These are phyloP conservation scores for Stenchaetothrips biformis DNA, from an alignment of 2,888 invertebrate genomes.

Conservation along the genomic window DNA sequence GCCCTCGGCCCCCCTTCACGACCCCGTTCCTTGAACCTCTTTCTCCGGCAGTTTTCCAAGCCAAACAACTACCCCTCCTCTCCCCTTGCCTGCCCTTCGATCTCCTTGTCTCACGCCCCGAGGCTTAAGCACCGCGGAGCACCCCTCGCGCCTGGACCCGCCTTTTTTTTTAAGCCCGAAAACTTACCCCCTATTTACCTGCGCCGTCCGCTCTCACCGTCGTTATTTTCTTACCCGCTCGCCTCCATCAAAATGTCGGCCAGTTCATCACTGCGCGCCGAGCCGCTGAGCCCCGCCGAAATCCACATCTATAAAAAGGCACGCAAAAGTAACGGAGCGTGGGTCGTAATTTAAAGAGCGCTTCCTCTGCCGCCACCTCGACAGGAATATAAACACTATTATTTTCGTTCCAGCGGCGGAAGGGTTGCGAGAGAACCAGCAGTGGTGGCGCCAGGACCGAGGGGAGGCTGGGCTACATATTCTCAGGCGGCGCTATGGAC, in stretches of 20 bases:
- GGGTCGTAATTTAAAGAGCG: slow-evolving; percentile 5
- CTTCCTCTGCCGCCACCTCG: slow-evolving; percentile 1
- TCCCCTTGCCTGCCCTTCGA: too few relatives aligned
- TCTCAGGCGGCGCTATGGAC: not conserved
- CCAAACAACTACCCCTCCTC: too few relatives aligned
- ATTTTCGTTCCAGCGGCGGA: slow-evolving; percentile 10
- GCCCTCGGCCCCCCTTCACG: too few relatives aligned
- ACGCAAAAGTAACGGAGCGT: not conserved
- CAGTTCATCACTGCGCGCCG: not conserved
- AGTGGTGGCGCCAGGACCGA: not conserved
- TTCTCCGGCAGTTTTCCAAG: too few relatives aligned
- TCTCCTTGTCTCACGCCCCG: too few relatives aligned
- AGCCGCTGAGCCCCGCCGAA: too few relatives aligned
- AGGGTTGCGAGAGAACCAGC: slow-evolving; percentile 3
- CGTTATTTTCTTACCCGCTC: not conserved
- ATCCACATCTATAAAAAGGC: too few relatives aligned
- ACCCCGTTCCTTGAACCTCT: too few relatives aligned
- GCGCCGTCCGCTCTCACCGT: not conserved
- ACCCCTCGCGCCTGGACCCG: too few relatives aligned
- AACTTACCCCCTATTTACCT: not conserved
- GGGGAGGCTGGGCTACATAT: not conserved
- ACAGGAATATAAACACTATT: slow-evolving; percentile 24
- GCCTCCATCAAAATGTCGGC: not conserved
- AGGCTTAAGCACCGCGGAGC: too few relatives aligned
- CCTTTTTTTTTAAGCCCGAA: too few relatives aligned